Conservation (phyloP, 2,797 vertebrate species). For the Neosilurus mollespiculum region DNA sequence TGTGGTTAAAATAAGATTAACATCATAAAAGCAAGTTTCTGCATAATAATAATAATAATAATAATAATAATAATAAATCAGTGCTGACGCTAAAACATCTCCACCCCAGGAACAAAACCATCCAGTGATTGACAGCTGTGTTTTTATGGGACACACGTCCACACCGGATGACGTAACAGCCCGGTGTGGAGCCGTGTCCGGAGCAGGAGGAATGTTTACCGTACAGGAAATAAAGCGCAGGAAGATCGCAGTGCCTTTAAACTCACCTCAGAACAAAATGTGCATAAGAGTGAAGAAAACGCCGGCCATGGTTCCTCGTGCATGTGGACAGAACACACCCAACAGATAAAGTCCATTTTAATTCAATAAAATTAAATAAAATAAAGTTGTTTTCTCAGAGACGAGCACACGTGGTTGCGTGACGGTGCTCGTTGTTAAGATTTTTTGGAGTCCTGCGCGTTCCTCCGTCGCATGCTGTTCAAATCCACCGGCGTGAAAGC, state of each 20-base stretch:
- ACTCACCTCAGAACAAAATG: neutral
- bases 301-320: neutral
- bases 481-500: conserved; percentile 84
- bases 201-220: neutral
- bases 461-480: conserved; percentile 79
- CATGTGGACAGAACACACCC: neutral
- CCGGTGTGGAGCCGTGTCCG: neutral
- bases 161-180: neutral
- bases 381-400: too few species aligned
- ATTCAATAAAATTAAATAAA: neutral
- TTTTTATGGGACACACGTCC: neutral
- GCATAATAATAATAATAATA: neutral
- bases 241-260: neutral
- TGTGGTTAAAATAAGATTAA: neutral
- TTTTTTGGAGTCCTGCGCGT: conserved; percentile 70
- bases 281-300: neutral
- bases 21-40: neutral
- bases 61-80: neutral
- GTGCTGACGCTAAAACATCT: neutral
- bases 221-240: neutral
- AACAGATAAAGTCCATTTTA: neutral
- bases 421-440: neutral
- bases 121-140: neutral
- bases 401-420: neutral
- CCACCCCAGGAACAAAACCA: neutral